phyloP scores from a whole-genome alignment of 2,797 vertebrate genomes.

The Notoglanidium macrostoma region DNA sequence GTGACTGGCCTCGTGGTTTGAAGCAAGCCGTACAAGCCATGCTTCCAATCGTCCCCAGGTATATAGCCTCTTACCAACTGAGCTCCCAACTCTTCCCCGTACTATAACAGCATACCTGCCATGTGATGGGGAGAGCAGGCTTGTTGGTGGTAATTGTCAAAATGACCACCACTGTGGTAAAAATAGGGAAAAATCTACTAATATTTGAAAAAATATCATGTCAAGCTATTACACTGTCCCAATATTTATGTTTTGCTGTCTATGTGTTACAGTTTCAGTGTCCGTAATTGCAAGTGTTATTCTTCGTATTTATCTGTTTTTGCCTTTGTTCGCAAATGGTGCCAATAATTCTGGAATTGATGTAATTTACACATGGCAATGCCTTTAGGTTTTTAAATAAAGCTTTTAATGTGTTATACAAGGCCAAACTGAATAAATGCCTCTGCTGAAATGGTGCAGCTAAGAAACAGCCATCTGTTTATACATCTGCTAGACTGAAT shows the following conservation, averaged over 20 bases:
- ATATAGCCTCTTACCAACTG: neutral
- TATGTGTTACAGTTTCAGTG: neutral
- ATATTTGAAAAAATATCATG: neutral
- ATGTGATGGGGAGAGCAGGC: neutral
- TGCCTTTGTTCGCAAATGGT: too few relatives aligned
- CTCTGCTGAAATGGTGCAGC: conserved; percentile 1
- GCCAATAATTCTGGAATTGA: neutral
- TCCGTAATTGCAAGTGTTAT: too few relatives aligned
- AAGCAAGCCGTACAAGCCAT: neutral
- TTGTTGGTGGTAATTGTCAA: neutral
- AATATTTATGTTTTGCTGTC: neutral
- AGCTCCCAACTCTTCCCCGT: too few relatives aligned
- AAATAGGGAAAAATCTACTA: neutral
- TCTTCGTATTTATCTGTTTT: neutral
- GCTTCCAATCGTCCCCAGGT: neutral
- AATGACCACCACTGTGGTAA: neutral
- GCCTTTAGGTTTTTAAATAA: conserved; percentile 8
- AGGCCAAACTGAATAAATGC: conserved; percentile 12
- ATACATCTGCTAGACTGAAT: conserved; percentile 31
- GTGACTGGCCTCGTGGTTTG: neutral
- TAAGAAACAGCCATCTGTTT: conserved; percentile 22
- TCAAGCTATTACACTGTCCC: too few relatives aligned
- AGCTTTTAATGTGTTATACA: conserved; percentile 7
- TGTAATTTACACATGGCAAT: conserved; percentile 9
- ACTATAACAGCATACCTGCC: neutral